A percentile compares a stretch with the other conserved stretches of the same genome.
These are phyloP conservation scores for Drosophila picticornis DNA, from an alignment of 2,888 invertebrate genomes.

Conservation along the genomic window DNA sequence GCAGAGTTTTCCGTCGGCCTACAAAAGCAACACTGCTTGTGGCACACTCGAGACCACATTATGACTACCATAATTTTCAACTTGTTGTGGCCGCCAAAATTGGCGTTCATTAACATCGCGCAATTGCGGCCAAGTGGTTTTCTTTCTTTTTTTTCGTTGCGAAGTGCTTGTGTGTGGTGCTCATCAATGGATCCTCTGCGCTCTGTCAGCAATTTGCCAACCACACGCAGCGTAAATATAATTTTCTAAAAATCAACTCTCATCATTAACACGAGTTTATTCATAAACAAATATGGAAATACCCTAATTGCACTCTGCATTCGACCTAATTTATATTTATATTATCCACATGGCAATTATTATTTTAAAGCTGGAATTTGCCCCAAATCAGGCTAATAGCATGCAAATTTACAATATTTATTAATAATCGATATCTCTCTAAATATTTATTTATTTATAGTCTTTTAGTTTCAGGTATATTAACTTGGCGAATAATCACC, in stretches of 20 bases:
- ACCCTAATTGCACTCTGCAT: background rate
- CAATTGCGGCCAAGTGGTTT: constrained; percentile 74
- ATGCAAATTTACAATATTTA: background rate
- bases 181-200: constrained; percentile 18
- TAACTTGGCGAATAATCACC: background rate
- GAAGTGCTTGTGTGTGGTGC: constrained; percentile 28
- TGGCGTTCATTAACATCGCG: constrained; percentile 76
- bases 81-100: constrained; percentile 75
- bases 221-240: constrained; percentile 10
- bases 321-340: background rate
- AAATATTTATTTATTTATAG: background rate
- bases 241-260: background rate
- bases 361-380: background rate
- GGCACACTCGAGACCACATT: constrained; percentile 35
- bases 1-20: constrained; percentile 20
- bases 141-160: background rate
- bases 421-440: background rate
- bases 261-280: background rate
- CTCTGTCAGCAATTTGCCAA: constrained; percentile 36
- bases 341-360: background rate
- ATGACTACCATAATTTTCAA: constrained; percentile 70
- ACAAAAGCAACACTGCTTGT: background rate
- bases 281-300: background rate
- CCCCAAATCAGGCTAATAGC: background rate
- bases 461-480: background rate